Evolutionary conservation across 2,888 invertebrate genomes (phyloP), one percentile per base, ranked within the genome.

Genomic region (Lysandra coridon): DNA sequence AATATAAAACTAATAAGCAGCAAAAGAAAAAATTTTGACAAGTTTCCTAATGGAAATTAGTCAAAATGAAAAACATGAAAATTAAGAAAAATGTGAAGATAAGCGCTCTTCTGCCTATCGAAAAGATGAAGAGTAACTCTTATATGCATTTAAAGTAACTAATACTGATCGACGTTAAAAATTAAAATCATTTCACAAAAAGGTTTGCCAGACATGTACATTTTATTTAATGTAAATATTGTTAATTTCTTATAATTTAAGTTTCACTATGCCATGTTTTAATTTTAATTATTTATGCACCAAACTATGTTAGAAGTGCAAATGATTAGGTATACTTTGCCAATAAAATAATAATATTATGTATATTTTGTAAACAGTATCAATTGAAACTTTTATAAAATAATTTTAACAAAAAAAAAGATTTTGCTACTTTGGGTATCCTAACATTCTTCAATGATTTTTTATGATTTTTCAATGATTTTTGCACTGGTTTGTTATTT

Each of bases 141-240:
- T 44, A 7, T 44, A 44, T 44, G 3, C 4, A 64, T 1, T 23
- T 23, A 30, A 64, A 23, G 23, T 30, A 69, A 69, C 30, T 12
- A 37, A 4, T 14, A 69, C 6, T 1, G 14, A 69, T 33, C 14
- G 3, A 64, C 37, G 30, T 64, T 3, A 30, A 30, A 57, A 76
- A 30, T 76, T 1, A 0, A 49, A 75, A 75, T 30, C 44, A 49
- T 23, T 1, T 30, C 33, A 76, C 23, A 53, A 30, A 53, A 53
- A 49, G 33, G 44, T 30, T 57, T 6, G 64, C 6, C 44, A 64
- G 30, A 60, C 40, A 17, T 79, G 79, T 79, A 62, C 62, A 73
- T 84, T 87, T 82, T 88, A 87, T 83, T 82, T 82, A 84, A 83
- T 92, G 91, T 92, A 91, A 89, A 92, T 91, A 91, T 89, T 89